These are phyloP conservation scores for Linnaemya vulpina DNA, from an alignment of 2,888 invertebrate genomes.

Conservation along the genomic window DNA sequence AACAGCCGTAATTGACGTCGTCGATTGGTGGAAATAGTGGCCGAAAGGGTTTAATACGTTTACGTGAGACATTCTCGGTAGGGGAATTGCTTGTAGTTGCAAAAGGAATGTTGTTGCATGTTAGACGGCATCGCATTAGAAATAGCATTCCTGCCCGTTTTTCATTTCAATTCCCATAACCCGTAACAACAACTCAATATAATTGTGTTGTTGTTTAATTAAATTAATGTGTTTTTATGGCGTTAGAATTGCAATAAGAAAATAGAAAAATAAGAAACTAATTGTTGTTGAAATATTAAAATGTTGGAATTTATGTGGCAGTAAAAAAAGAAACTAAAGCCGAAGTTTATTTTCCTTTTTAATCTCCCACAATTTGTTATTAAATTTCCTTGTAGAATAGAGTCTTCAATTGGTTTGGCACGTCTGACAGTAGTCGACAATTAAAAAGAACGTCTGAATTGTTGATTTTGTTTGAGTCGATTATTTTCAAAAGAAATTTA, in stretches of 20 bases:
- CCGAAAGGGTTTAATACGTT: slow-evolving; percentile 54
- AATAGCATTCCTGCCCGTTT: slow-evolving; percentile 44
- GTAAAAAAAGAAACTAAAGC: too few species aligned
- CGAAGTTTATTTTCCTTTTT: too few species aligned
- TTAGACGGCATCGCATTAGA: slow-evolving; percentile 54
- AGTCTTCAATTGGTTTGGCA: too few species aligned
- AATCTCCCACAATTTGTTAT: too few species aligned
- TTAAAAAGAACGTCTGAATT: too few species aligned
- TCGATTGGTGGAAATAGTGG: slow-evolving; percentile 60
- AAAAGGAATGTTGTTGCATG: slow-evolving; percentile 65
- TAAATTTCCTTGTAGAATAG: too few species aligned
- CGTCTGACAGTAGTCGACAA: too few species aligned
- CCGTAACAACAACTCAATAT: slow-evolving; percentile 8
- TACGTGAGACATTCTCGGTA: slow-evolving; percentile 37
- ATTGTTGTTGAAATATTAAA: background rate
- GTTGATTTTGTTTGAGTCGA: too few species aligned
- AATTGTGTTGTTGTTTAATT: slow-evolving; percentile 67
- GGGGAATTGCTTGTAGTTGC: slow-evolving; percentile 28
- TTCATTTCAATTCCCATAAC: slow-evolving; percentile 56
- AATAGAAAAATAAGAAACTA: background rate
- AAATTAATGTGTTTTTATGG: slow-evolving; percentile 60
- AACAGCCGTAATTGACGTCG: slow-evolving; percentile 39
- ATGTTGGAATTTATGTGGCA: background rate
- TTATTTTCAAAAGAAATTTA: too few species aligned
- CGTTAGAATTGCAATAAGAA: background rate